Percentiles rank a stretch among this genome's conserved stretches.
Evolutionary conservation across 2,113 vertebrate species (phyloP).

Genomic region (Rhabdornis inornatus): DNA sequence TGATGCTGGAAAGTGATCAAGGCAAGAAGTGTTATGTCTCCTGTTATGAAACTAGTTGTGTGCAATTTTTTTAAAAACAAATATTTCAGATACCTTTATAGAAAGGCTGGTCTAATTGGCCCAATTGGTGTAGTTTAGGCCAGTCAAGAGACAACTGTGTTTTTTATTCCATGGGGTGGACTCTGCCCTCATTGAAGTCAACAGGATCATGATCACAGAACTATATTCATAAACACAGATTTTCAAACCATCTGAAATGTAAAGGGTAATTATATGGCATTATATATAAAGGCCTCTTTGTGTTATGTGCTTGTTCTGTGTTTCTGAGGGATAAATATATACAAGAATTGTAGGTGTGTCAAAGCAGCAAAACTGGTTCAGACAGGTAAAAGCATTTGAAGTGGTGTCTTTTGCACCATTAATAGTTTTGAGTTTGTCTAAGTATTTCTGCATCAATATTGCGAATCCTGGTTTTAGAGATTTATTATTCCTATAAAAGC

Average conservation of each 20-base stretch:
- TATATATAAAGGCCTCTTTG: slow-evolving; percentile 72
- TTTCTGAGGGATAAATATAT: slow-evolving; percentile 66
- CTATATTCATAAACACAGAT: slow-evolving; percentile 68
- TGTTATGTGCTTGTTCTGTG: slow-evolving; percentile 66
- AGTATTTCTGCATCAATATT: slow-evolving; percentile 35
- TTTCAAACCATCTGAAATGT: slow-evolving; percentile 71
- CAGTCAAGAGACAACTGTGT: not conserved
- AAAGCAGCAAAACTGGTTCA: slow-evolving; percentile 62
- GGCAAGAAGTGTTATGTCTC: not conserved
- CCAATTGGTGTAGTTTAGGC: not conserved
- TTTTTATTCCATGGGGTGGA: not conserved
- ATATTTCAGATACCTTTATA: slow-evolving; percentile 20
- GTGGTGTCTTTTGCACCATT: slow-evolving; percentile 34
- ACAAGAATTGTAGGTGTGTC: slow-evolving; percentile 69
- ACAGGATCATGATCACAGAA: slow-evolving; percentile 63
- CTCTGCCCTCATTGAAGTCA: slow-evolving; percentile 6
- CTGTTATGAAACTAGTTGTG: not conserved
- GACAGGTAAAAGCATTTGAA: slow-evolving; percentile 60
- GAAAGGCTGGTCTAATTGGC: slow-evolving; percentile 42
- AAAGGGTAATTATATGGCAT: slow-evolving; percentile 73
- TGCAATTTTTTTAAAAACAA: slow-evolving; percentile 15
- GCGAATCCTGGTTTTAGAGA: slow-evolving; percentile 4
- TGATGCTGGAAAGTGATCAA: slow-evolving; percentile 17
- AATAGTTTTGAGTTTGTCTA: slow-evolving; percentile 14
- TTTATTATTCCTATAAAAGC: slow-evolving; percentile 9